Percentiles rank a stretch among this genome's conserved stretches.
These are phyloP conservation scores for Holothuria glaberrima DNA, from an alignment of 35 echinoderm and acorn worm genomes.

Conservation along the genomic window DNA sequence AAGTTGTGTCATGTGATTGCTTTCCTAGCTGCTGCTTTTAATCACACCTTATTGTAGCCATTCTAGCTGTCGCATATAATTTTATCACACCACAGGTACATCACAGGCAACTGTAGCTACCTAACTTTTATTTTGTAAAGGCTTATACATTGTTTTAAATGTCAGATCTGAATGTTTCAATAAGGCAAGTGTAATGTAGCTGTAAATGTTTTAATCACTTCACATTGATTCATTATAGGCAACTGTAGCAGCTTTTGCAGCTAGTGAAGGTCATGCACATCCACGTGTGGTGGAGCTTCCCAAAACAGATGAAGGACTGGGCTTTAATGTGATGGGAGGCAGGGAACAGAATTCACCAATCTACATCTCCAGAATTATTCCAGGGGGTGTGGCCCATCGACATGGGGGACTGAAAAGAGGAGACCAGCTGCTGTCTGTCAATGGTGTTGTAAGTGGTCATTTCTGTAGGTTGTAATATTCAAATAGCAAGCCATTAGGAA, in stretches of 20 bases:
- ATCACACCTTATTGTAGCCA: no score
- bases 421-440: slow-evolving; percentile 91
- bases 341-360: slow-evolving; percentile 97
- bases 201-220: neutral
- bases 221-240: slow-evolving; percentile 56
- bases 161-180: neutral
- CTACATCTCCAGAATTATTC: slow-evolving; percentile 96
- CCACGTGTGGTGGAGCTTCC: slow-evolving; percentile 93
- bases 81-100: no score
- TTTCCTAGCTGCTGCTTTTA: no score
- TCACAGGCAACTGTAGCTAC: no score
- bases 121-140: no score
- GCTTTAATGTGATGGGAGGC: slow-evolving; percentile 97
- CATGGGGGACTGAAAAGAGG: slow-evolving; percentile 95
- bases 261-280: slow-evolving; percentile 96
- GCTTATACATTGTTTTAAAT: no score
- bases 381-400: slow-evolving; percentile 89
- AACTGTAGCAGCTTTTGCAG: slow-evolving; percentile 96
- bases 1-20: no score
- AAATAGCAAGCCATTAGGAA: neutral
- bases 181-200: neutral
- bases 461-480: slow-evolving; percentile 54
- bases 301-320: slow-evolving; percentile 93
- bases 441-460: slow-evolving; percentile 88
- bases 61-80: no score